Percentiles rank a stretch among this genome's conserved stretches.
Evolutionary conservation across 2,797 vertebrate genomes (phyloP).

Genomic region (Enteromius anoplus): DNA sequence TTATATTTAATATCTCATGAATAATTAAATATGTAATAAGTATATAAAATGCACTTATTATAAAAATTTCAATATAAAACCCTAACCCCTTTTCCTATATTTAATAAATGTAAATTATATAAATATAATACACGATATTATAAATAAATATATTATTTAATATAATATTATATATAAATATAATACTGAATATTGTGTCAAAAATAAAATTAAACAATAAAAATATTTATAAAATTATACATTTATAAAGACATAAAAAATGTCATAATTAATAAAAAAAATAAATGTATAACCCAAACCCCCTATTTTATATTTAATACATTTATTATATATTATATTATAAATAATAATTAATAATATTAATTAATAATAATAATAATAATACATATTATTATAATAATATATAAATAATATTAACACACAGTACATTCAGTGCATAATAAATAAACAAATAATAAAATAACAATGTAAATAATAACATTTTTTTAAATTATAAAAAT

Average conservation of each 20-base stretch:
- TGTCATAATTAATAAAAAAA: background rate
- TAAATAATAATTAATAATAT: too few species aligned
- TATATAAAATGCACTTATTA: background rate
- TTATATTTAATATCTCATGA: background rate
- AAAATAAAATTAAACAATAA: background rate
- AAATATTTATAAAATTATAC: background rate
- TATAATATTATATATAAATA: background rate
- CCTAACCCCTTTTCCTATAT: background rate
- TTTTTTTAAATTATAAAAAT: background rate
- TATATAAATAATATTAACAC: background rate
- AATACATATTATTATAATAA: background rate
- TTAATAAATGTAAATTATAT: background rate
- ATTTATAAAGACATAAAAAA: background rate
- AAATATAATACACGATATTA: background rate
- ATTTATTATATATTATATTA: background rate
- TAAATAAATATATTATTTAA: background rate
- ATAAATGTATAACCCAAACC: background rate
- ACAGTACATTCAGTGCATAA: too few species aligned
- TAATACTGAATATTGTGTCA: background rate
- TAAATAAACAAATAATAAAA: background rate
- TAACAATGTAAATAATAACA: background rate
- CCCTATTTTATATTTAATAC: background rate
- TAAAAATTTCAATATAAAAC: background rate
- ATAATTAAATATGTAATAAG: background rate
- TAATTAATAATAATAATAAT: too few species aligned